Conservation (phyloP, 2,113 vertebrate genomes). For the Hydrochoerus hydrochaeris region DNA sequence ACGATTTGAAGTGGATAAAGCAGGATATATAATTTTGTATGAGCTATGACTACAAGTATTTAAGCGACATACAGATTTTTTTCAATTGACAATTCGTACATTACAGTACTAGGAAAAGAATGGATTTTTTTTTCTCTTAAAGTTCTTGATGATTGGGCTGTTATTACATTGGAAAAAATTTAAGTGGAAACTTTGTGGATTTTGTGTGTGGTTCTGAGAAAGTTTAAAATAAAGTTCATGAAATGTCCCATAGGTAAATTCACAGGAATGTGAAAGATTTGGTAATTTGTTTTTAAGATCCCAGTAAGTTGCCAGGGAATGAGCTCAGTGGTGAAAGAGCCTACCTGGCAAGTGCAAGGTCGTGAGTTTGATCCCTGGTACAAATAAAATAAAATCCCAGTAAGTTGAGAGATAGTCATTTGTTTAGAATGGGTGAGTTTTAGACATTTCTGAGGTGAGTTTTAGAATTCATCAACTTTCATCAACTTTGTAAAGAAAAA, state of each 20-base stretch:
- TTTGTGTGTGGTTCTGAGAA: conserved; percentile 36
- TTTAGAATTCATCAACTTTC: not conserved
- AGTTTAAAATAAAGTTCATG: conserved; percentile 36
- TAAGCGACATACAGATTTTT: not conserved
- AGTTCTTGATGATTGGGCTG: not conserved
- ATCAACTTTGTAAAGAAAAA: not conserved
- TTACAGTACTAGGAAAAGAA: not conserved
- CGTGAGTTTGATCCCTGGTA: too few species aligned
- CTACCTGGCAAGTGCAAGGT: too few species aligned
- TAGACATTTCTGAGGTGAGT: conserved; percentile 13
- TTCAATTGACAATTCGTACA: not conserved
- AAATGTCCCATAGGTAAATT: not conserved
- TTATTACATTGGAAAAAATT: not conserved
- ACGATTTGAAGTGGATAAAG: not conserved
- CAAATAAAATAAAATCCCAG: not conserved
- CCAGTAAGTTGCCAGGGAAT: not conserved
- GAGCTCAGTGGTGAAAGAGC: too few species aligned
- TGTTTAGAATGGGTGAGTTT: conserved; percentile 1
- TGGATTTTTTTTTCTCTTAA: not conserved
- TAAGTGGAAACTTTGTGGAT: not conserved
- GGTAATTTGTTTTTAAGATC: not conserved
- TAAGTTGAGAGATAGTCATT: conserved; percentile 11
- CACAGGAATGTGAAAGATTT: conserved; percentile 7
- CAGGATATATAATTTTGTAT: not conserved
- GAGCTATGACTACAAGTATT: not conserved